Evolutionary conservation across 2,113 vertebrate species (phyloP).

Genomic region (Xyrauchen texanus): DNA sequence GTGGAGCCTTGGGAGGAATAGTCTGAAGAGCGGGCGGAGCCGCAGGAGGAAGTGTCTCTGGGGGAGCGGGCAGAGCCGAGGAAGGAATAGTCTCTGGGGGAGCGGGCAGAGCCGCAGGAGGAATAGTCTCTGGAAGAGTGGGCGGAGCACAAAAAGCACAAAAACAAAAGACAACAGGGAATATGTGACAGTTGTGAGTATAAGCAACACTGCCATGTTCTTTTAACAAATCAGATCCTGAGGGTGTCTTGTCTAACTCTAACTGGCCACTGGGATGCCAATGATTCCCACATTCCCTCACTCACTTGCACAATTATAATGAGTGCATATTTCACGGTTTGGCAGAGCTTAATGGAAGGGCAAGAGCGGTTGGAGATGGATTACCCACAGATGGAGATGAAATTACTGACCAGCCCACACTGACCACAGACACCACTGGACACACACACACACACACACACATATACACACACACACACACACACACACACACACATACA

Average conservation of each 20-base stretch:
- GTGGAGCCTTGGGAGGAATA: too few species aligned
- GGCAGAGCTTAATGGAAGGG: slow-evolving; percentile 71
- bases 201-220: background rate
- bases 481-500: too few species aligned
- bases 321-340: slow-evolving; percentile 70
- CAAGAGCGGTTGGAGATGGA: slow-evolving; percentile 63
- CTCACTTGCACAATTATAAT: slow-evolving; percentile 69
- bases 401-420: slow-evolving; percentile 70
- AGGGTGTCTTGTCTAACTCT: slow-evolving; percentile 25
- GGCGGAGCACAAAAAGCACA: too few species aligned
- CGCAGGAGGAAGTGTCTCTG: too few species aligned
- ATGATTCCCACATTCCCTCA: slow-evolving; percentile 55
- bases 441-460: slow-evolving; percentile 32
- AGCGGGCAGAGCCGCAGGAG: too few species aligned
- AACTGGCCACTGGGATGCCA: slow-evolving; percentile 11
- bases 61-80: too few species aligned
- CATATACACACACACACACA: background rate
- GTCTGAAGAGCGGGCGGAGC: too few species aligned
- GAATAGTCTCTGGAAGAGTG: too few species aligned
- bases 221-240: background rate
- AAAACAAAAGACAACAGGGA: too few species aligned
- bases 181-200: slow-evolving; percentile 1
- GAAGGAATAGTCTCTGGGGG: too few species aligned
- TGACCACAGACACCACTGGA: slow-evolving; percentile 50
- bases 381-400: slow-evolving; percentile 68